Conservation (phyloP, 2,797 vertebrate genomes). For the Perodicticus potto region DNA sequence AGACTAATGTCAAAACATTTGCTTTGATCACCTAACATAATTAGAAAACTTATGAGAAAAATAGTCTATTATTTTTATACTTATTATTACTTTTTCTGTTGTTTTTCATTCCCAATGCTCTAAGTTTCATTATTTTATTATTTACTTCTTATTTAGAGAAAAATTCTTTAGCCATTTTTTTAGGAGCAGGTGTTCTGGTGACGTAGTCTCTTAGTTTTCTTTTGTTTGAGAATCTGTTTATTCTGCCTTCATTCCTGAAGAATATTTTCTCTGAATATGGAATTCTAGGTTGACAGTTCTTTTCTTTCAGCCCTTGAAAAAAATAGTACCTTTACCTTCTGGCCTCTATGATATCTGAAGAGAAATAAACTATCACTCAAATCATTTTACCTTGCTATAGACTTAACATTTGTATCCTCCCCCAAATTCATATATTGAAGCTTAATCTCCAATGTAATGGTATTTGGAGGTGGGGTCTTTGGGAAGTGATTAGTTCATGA, state of each 20-base stretch:
- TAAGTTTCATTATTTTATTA: neutral
- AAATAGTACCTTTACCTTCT: neutral
- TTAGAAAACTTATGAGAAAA: neutral
- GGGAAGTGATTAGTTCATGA: neutral
- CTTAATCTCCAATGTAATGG: neutral
- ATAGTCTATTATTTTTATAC: neutral
- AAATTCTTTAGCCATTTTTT: constrained; percentile 1
- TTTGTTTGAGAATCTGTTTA: constrained; percentile 26
- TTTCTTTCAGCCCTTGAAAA: constrained; percentile 37
- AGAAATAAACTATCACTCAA: constrained; percentile 13
- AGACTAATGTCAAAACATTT: constrained; percentile 29
- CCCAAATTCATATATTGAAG: neutral
- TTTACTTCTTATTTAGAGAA: neutral
- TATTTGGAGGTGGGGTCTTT: neutral
- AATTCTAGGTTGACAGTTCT: constrained; percentile 41
- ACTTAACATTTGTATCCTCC: neutral
- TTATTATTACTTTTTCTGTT: constrained; percentile 5
- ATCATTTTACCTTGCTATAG: neutral
- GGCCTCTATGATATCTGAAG: constrained; percentile 19
- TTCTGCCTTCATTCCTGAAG: constrained; percentile 28
- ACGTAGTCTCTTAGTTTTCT: constrained; percentile 20
- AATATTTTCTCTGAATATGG: constrained; percentile 12
- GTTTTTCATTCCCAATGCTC: neutral
- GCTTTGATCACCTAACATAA: neutral
- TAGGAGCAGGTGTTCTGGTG: neutral